A percentile compares a stretch with the other conserved stretches of the same genome.
phyloP scores from a whole-genome alignment of 2,113 vertebrate species.

The Origma solitaria region DNA sequence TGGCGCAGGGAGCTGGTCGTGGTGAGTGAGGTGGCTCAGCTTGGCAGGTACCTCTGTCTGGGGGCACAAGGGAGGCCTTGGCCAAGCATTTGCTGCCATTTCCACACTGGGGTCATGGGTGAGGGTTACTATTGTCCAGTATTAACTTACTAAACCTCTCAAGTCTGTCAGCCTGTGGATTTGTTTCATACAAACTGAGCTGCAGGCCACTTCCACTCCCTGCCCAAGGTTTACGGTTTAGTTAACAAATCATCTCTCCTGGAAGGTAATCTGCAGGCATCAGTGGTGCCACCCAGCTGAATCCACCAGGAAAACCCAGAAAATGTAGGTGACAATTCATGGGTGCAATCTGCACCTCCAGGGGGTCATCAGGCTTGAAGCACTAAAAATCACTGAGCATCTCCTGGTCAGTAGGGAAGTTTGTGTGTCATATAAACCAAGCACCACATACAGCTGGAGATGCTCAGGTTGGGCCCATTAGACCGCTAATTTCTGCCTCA shows the following conservation, averaged over 20 bases:
- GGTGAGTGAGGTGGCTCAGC: not conserved
- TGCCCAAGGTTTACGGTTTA: not conserved
- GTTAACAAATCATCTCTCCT: not conserved
- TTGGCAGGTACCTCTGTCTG: not conserved
- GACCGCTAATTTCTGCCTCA: not conserved
- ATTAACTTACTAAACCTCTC: not conserved
- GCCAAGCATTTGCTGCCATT: not conserved
- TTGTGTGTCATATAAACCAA: not conserved
- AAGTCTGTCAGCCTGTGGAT: not conserved
- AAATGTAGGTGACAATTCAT: not conserved
- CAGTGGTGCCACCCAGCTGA: not conserved
- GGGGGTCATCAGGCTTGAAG: not conserved
- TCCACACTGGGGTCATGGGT: fast-evolving
- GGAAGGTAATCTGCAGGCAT: not conserved
- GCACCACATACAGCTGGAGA: not conserved
- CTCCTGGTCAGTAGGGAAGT: not conserved
- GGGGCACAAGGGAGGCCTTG: not conserved
- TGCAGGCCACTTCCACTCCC: not conserved
- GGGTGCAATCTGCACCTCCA: not conserved
- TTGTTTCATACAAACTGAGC: not conserved
- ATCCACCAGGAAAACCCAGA: fast-evolving
- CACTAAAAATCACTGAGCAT: not conserved
- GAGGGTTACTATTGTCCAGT: not conserved
- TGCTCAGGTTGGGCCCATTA: not conserved
- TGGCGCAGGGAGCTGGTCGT: not conserved